phyloP scores from a whole-genome alignment of 2,888 invertebrate genomes.

The Euplexia lucipara region DNA sequence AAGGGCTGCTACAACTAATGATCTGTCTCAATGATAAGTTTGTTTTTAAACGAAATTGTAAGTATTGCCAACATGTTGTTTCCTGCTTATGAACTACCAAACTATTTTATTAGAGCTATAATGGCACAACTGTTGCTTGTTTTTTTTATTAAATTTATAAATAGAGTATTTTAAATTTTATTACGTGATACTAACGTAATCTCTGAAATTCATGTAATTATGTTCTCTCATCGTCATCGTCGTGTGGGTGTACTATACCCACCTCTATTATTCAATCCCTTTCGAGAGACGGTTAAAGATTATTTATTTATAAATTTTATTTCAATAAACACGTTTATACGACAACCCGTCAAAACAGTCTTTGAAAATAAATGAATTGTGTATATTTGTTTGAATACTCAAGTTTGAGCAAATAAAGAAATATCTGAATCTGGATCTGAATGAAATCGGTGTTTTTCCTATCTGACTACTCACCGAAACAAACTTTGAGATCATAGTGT shows the following conservation, averaged over 20 bases:
- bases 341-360: too few species aligned
- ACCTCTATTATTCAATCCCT: too few species aligned
- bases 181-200: conserved; percentile 6
- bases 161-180: neutral
- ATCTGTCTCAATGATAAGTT: conserved; percentile 37
- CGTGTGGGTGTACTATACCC: neutral
- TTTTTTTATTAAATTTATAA: conserved; percentile 4
- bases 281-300: rapidly evolving
- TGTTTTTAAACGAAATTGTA: conserved; percentile 6
- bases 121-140: neutral
- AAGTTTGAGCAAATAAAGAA: too few species aligned
- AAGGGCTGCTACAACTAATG: conserved; percentile 28
- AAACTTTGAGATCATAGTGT: too few species aligned
- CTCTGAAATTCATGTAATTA: neutral
- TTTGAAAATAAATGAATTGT: too few species aligned
- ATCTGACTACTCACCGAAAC: too few species aligned
- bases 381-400: too few species aligned
- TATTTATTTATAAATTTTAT: too few species aligned
- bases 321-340: too few species aligned
- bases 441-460: too few species aligned
- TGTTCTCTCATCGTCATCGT: neutral
- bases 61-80: conserved; percentile 2
- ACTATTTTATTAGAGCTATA: conserved; percentile 1
- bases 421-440: too few species aligned
- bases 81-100: conserved; percentile 16